Base-by-base conservation (phyloP, 2,888 invertebrate genomes). In the Mamestra brassicae region DNA sequence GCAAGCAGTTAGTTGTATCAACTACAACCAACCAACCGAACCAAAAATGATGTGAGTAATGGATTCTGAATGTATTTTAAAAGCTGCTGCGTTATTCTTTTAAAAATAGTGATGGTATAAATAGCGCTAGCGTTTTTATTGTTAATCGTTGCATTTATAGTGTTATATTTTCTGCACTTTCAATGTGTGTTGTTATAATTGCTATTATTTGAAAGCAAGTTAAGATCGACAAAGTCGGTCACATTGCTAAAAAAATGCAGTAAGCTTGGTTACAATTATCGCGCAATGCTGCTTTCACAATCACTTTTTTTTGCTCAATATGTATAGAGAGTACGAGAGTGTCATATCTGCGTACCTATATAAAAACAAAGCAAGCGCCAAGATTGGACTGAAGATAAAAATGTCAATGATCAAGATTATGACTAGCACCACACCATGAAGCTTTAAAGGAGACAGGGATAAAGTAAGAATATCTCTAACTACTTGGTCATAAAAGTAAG, bases 1-100 rank as follows among this genome's bases (percentile, higher is more conserved):
- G 47, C 13, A 69, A 26, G 38, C 13, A 50, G 26, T 79, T 81
- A 76, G 52, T 78, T 63, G 26, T 63, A 67, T 54, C 36, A 7
- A 60, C 58, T 58, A 76, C 57, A 76, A 74, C 47, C 64, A 64
- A 65, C 50, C 11, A 70, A 52, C 17, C 8, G 38, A 61, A 66
- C n/a, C n/a, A 50, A 67, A 58, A 45, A 45, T n/a, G 6, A 52
- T 77, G 65, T 42, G 42, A 34, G 26, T 76, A 7, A 66, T 57
- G 57, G 45, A 34, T 68, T 38, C 45, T 45, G 10, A 52, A 75
- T 26, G 6, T 34, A 38, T 6, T 50, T 15, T n/a, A 36, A 4
- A 36, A 66, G 58, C 17, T 66, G 42, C 58, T 2, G 67, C 26
- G 11, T 38, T 17, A 6, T 34, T n/a, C n/a, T 26, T 66, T 66